Evolutionary conservation across 2,888 invertebrate genomes (phyloP).

Genomic region (Patella pellucida): DNA sequence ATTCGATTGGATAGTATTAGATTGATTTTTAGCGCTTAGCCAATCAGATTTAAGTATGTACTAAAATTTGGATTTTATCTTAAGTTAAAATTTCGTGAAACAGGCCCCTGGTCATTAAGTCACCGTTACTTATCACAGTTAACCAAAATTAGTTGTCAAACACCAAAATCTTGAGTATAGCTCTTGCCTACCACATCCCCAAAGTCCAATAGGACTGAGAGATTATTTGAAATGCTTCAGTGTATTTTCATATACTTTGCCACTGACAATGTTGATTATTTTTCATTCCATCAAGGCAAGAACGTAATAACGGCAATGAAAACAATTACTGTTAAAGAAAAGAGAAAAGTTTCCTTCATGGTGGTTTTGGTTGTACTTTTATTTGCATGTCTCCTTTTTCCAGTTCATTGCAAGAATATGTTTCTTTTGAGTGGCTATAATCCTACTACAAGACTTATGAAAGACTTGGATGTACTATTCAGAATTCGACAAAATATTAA

Average conservation of each 20-base stretch:
- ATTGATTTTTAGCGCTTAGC: too few relatives aligned
- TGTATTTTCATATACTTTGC: constrained; percentile 9
- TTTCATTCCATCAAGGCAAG: constrained; percentile 13
- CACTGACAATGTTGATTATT: constrained; percentile 2
- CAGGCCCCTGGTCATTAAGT: not conserved
- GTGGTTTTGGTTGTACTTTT: not conserved
- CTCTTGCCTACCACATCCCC: not conserved
- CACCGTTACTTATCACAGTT: not conserved
- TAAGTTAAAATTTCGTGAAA: too few relatives aligned
- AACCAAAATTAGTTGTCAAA: not conserved
- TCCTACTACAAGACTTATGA: not conserved
- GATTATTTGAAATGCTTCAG: constrained; percentile 9
- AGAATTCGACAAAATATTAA: too few relatives aligned
- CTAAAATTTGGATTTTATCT: too few relatives aligned
- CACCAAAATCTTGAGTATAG: not conserved
- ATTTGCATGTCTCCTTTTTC: constrained; percentile 14
- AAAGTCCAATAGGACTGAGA: not conserved
- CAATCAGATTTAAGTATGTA: too few relatives aligned
- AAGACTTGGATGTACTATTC: constrained; percentile 4
- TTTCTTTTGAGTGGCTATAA: not conserved
- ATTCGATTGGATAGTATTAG: too few relatives aligned
- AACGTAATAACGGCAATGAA: not conserved
- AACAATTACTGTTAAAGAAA: not conserved
- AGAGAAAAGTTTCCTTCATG: constrained; percentile 10
- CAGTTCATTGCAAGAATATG: constrained; percentile 15